phyloP scores from a whole-genome alignment of 2,797 vertebrate species.

The Microctenopoma steveboyesi region DNA sequence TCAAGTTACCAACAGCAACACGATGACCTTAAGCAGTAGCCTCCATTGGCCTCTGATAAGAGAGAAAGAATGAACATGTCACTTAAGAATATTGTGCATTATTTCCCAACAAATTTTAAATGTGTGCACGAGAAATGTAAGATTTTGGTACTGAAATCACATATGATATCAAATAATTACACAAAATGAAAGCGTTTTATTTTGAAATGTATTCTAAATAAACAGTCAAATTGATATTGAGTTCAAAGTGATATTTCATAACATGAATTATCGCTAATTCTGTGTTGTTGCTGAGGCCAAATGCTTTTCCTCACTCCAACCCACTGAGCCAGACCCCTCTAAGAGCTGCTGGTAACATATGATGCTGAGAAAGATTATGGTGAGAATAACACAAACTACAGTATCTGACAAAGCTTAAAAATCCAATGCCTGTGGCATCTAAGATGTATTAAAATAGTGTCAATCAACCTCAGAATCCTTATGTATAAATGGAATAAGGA shows the following conservation, averaged over 20 bases:
- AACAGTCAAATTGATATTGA: not conserved
- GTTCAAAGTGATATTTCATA: no score
- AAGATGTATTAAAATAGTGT: no score
- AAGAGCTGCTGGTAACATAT: constrained; percentile 45
- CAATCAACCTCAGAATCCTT: no score
- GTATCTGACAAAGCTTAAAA: constrained; percentile 3
- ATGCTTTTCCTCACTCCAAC: not conserved
- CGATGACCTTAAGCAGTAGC: constrained; percentile 24
- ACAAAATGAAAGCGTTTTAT: no score
- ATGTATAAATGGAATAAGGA: no score
- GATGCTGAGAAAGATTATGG: not conserved
- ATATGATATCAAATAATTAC: not conserved
- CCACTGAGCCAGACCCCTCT: constrained; percentile 5
- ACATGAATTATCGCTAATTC: not conserved
- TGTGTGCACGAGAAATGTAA: no score
- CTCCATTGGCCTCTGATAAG: constrained; percentile 34
- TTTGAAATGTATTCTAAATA: not conserved
- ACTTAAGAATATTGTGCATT: not conserved
- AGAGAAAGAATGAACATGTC: constrained; percentile 3
- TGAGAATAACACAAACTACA: constrained; percentile 2
- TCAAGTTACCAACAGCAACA: constrained; percentile 5
- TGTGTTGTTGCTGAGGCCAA: not conserved
- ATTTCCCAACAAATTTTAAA: not conserved
- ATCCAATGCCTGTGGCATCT: not conserved
- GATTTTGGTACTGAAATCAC: not conserved